phyloP scores from a whole-genome alignment of 2,797 vertebrate species.

The Hydrocynus forskahlii region DNA sequence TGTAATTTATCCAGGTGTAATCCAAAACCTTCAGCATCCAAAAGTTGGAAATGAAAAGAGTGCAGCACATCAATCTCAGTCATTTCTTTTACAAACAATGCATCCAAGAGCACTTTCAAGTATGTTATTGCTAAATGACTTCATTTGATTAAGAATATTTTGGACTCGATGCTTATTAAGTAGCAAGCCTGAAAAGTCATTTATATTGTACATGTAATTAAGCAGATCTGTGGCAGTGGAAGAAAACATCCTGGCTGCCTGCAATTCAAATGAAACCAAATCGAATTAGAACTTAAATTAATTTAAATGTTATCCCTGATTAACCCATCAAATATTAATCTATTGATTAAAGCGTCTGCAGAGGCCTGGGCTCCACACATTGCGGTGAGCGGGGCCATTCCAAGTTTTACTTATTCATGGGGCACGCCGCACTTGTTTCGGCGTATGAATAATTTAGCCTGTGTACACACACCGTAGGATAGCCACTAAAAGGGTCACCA shows the following conservation, averaged over 20 bases:
- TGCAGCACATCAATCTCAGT: background rate
- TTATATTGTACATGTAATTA: slow-evolving; percentile 10
- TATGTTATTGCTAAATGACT: background rate
- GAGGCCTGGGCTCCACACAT: slow-evolving; percentile 52
- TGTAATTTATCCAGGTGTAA: background rate
- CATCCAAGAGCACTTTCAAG: background rate
- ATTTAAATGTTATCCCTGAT: slow-evolving; percentile 67
- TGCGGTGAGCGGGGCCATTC: slow-evolving; percentile 49
- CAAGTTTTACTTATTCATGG: slow-evolving; percentile 73
- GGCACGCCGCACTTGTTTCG: slow-evolving; percentile 65
- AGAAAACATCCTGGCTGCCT: slow-evolving; percentile 29
- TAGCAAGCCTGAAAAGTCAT: background rate
- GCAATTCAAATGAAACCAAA: slow-evolving; percentile 60
- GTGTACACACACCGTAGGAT: slow-evolving; percentile 69
- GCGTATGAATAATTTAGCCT: slow-evolving; percentile 73
- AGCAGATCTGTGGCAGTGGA: slow-evolving; percentile 3
- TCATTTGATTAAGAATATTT: slow-evolving; percentile 12
- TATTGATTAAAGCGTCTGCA: slow-evolving; percentile 70
- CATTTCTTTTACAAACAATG: background rate
- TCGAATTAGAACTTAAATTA: slow-evolving; percentile 68
- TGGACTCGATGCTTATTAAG: slow-evolving; percentile 13
- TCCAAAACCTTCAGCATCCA: background rate
- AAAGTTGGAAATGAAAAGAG: background rate
- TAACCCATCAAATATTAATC: slow-evolving; percentile 71
- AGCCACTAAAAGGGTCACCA: slow-evolving; percentile 76